Evolutionary conservation across 1,140 invertebrate species (phyloP), one percentile per base, ranked within the genome.

Genomic region (Steinernema feltiae): DNA sequence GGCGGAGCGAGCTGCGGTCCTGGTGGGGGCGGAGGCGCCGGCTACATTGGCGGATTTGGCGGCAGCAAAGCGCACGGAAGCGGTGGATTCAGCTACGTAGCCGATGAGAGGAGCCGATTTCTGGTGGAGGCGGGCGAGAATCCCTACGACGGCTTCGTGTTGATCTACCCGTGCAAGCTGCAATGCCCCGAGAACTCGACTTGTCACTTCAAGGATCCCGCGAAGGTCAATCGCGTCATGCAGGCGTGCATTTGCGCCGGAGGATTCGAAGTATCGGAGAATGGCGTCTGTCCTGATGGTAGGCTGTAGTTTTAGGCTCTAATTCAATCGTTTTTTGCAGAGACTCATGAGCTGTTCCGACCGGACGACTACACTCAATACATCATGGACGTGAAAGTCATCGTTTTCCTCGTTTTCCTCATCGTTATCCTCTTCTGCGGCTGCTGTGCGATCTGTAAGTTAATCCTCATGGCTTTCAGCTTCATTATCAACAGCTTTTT

Each of bases 1-100:
- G 53, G 53, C 3, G 53, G 53, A 15, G 53, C 53, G 7, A 63
- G 53, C 24, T 63, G 53, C 24, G 53, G 53, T 3, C 53, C 53
- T 27, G 53, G 53, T 63, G 53, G 53, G 24, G 53, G 53, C 7
- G 53, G 53, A 15, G 53, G 53, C 24, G 53, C 53, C 3, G 53
- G 53, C 15, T 63, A 63, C 53, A 63, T 63, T 63, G 53, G 53
- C 12, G 53, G 53, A 12, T 63, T 63, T 63, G 53, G 53, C 24
- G 53, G 53, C 15, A 63, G 53, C 53, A 63, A 63, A 21, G 24
- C 53, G 53, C 53, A 63, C 24, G 53, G 53, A 63, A n/a, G 15
- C 24, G 53, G 53, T 15, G 53, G 53, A 63, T 63, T 63, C 53
- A 63, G 53, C 53, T 63, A n/a, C 24, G 53, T 63, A n/a, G 53